Percentiles rank a stretch among this genome's conserved stretches.
phyloP scores from a whole-genome alignment of 92 coral and sea anemone genomes.

The Bergia sp. region DNA sequence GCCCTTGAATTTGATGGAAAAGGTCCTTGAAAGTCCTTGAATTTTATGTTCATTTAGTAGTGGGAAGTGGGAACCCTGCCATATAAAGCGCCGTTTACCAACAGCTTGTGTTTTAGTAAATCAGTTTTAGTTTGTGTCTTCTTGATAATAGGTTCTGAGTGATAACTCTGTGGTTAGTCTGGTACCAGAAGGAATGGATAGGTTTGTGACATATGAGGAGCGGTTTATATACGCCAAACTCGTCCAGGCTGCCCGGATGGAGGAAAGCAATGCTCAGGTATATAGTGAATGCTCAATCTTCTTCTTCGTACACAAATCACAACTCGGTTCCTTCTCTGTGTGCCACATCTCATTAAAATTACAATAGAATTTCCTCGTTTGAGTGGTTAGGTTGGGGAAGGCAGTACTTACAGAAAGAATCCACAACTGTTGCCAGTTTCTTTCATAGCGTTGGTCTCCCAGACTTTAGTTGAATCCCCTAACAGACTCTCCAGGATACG shows the following conservation, averaged over 20 bases:
- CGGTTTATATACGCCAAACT: constrained; percentile 73
- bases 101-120: not conserved
- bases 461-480: no score
- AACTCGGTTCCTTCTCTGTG: not conserved
- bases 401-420: no score
- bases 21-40: no score
- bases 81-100: not conserved
- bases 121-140: not conserved
- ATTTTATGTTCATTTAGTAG: no score
- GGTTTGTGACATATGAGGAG: constrained; percentile 84
- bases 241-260: constrained; percentile 81
- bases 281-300: not conserved
- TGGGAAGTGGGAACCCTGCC: no score
- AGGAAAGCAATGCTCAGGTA: constrained; percentile 87
- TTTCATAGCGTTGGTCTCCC: no score
- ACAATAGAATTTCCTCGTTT: no score
- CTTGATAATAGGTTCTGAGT: constrained; percentile 63
- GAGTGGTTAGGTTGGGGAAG: no score
- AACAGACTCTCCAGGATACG: no score
- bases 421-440: not conserved
- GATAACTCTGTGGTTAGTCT: constrained; percentile 82
- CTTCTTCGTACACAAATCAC: not conserved
- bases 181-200: constrained; percentile 84
- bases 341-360: no score
- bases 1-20: no score